A percentile compares a stretch with the other conserved stretches of the same genome.
Conservation (phyloP, 2,113 vertebrate species). For the Uria aalge region DNA sequence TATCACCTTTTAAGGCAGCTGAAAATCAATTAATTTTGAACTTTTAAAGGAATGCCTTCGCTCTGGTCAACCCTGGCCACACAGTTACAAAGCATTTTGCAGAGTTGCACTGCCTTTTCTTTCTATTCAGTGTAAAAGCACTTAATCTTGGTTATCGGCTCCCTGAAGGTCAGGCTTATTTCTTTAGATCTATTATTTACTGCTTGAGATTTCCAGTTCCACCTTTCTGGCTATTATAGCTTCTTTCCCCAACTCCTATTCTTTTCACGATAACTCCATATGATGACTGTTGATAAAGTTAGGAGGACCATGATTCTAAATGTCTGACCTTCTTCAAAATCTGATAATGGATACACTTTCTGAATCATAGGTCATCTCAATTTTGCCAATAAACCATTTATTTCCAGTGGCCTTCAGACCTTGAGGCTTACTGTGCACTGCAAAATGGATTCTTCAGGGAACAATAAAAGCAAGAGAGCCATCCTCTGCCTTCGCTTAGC, state of each 20-base stretch:
- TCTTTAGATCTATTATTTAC: constrained; percentile 52
- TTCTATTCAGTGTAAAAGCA: constrained; percentile 30
- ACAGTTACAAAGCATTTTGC: background rate
- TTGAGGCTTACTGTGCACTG: background rate
- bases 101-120: constrained; percentile 4
- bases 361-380: constrained; percentile 40
- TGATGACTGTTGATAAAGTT: constrained; percentile 40
- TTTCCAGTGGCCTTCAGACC: constrained; percentile 45
- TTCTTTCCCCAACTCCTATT: background rate
- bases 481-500: background rate
- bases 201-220: constrained; percentile 28
- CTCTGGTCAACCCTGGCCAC: background rate
- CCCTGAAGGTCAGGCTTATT: constrained; percentile 50
- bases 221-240: constrained; percentile 27
- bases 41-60: background rate
- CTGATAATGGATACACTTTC: constrained; percentile 41
- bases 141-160: constrained; percentile 40
- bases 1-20: background rate
- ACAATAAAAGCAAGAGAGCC: background rate
- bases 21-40: constrained; percentile 36
- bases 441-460: constrained; percentile 21
- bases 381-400: constrained; percentile 47
- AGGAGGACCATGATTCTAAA: constrained; percentile 17
- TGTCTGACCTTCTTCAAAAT: constrained; percentile 48
- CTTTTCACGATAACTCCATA: background rate